Conservation (phyloP, 2,113 vertebrate species). For the Paradoxurus hermaphroditus region DNA sequence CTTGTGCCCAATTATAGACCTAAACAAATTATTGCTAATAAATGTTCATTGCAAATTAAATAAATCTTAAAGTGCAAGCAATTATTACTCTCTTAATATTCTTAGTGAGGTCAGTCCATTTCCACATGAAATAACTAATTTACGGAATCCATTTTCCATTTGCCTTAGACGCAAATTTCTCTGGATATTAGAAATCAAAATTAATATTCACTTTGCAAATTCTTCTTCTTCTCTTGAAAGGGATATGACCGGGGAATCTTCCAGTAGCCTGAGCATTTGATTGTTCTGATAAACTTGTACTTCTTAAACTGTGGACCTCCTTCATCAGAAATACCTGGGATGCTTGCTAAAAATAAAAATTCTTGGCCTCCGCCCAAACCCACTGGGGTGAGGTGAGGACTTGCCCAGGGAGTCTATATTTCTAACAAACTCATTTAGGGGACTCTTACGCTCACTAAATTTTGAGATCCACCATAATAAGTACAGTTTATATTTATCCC, state of each 20-base stretch:
- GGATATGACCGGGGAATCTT: not conserved
- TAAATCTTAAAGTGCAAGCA: not conserved
- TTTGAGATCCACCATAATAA: not conserved
- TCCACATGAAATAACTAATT: not conserved
- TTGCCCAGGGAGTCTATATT: not conserved
- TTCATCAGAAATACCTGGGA: not conserved
- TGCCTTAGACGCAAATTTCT: not conserved
- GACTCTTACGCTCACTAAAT: not conserved
- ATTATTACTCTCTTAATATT: not conserved
- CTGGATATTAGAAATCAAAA: not conserved
- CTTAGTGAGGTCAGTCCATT: not conserved
- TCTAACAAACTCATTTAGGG: not conserved
- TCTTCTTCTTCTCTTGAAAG: not conserved
- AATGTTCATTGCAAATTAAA: constrained; percentile 17
- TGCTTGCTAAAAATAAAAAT: not conserved
- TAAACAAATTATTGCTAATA: not conserved
- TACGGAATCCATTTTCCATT: not conserved
- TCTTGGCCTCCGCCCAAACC: not conserved
- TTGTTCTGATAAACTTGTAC: not conserved
- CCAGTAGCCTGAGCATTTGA: not conserved
- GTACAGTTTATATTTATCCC: not conserved
- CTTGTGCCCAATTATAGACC: not conserved
- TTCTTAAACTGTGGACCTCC: not conserved
- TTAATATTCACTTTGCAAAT: not conserved
- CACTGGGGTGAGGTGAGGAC: not conserved